Conservation (phyloP, 2,888 invertebrate genomes). For the Cacoxenus indagator region DNA sequence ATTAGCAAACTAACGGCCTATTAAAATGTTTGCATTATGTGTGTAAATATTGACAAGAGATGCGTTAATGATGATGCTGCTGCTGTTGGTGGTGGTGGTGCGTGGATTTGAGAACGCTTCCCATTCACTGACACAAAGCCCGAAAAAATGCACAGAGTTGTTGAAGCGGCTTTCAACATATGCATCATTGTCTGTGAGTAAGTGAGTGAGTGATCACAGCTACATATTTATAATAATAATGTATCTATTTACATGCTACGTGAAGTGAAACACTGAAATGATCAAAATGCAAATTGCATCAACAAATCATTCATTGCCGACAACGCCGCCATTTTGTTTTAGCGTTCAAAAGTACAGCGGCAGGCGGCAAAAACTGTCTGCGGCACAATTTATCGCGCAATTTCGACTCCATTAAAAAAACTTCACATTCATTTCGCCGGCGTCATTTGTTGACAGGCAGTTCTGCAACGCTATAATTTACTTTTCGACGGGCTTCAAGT, state of each 20-base stretch:
- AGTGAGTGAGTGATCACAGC: no score
- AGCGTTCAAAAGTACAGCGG: slow-evolving; percentile 54
- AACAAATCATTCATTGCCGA: slow-evolving; percentile 30
- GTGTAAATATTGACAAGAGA: slow-evolving; percentile 58
- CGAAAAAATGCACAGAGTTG: background rate
- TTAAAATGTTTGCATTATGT: slow-evolving; percentile 63
- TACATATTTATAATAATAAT: background rate
- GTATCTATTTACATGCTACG: slow-evolving; percentile 8
- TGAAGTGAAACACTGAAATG: slow-evolving; percentile 44
- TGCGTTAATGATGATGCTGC: slow-evolving; percentile 39
- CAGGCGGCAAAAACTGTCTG: background rate
- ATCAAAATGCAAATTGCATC: slow-evolving; percentile 47
- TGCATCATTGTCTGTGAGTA: background rate
- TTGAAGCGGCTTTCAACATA: background rate
- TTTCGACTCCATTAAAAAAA: slow-evolving; percentile 37
- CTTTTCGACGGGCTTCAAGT: slow-evolving; percentile 41
- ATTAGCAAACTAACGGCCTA: slow-evolving; percentile 55
- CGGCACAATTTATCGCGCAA: slow-evolving; percentile 37
- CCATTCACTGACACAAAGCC: background rate
- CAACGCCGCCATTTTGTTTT: slow-evolving; percentile 54
- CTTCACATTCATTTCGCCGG: slow-evolving; percentile 45
- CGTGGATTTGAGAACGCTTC: background rate
- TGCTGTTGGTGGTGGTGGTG: slow-evolving; percentile 12
- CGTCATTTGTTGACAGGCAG: slow-evolving; percentile 53
- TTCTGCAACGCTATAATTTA: slow-evolving; percentile 46